Conservation (phyloP, 2,113 vertebrate genomes). For the Octodon degus region DNA sequence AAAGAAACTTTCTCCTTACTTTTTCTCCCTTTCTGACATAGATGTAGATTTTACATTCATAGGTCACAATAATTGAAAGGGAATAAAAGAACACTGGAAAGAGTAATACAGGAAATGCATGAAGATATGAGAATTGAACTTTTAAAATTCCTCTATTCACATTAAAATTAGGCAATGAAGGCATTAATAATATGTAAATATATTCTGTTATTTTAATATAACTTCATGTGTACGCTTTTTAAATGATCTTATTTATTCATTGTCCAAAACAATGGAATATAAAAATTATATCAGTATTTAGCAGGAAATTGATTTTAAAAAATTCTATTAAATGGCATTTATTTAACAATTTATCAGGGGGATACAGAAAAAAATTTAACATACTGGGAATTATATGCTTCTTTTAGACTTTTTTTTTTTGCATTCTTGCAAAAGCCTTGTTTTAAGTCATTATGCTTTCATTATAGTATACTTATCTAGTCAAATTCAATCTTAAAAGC, state of each 20-base stretch:
- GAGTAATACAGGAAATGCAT: not conserved
- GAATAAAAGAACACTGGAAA: not conserved
- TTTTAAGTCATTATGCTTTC: conserved; percentile 66
- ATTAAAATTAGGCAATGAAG: not conserved
- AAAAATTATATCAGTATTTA: conserved; percentile 1
- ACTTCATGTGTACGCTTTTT: not conserved
- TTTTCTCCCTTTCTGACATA: not conserved
- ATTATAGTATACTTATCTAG: conserved; percentile 69
- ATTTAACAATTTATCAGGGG: conserved; percentile 37
- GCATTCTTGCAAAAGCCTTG: conserved; percentile 13
- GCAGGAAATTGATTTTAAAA: conserved; percentile 53
- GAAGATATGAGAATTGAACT: not conserved
- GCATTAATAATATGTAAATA: conserved; percentile 1
- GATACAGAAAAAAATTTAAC: not conserved
- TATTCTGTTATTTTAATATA: not conserved
- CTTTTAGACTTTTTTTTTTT: conserved; percentile 50
- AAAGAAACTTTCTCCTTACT: not conserved
- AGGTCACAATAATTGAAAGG: not conserved
- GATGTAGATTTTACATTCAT: not conserved
- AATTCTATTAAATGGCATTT: conserved; percentile 35
- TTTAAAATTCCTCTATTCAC: not conserved
- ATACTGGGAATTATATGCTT: conserved; percentile 41
- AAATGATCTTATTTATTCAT: not conserved
- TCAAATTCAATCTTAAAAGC: conserved; percentile 71
- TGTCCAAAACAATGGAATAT: conserved; percentile 14